Conservation (phyloP, 2,888 invertebrate genomes). For the Apodemia mormo region DNA sequence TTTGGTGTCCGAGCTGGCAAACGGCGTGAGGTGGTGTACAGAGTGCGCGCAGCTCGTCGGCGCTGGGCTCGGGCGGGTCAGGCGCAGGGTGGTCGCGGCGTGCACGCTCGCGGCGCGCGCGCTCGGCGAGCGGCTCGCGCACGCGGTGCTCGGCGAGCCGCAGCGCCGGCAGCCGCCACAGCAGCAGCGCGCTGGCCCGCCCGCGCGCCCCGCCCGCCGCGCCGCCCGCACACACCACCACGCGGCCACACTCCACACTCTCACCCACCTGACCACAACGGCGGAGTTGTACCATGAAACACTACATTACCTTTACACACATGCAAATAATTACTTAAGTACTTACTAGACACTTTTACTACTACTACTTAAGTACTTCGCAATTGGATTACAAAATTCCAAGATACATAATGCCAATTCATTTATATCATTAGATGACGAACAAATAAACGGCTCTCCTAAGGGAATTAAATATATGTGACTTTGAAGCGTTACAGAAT, state of each 20-base stretch:
- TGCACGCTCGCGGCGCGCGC: slow-evolving; percentile 36
- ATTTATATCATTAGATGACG: too few relatives aligned
- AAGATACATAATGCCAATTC: too few relatives aligned
- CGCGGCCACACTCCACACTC: slow-evolving; percentile 29
- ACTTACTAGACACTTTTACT: too few relatives aligned
- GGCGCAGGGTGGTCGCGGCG: slow-evolving; percentile 29
- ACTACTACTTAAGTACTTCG: too few relatives aligned
- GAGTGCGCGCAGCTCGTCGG: slow-evolving; percentile 48
- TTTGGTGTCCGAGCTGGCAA: slow-evolving; percentile 37
- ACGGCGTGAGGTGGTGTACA: slow-evolving; percentile 45
- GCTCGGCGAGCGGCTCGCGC: slow-evolving; percentile 36
- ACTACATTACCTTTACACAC: too few relatives aligned
- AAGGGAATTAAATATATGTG: too few relatives aligned
- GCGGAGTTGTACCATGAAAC: too few relatives aligned
- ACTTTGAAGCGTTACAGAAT: too few relatives aligned
- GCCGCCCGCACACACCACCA: slow-evolving; percentile 40
- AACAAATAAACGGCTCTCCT: too few relatives aligned
- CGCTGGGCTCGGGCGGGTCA: slow-evolving; percentile 39
- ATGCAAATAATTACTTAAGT: too few relatives aligned
- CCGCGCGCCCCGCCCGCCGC: slow-evolving; percentile 39
- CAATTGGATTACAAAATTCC: too few relatives aligned
- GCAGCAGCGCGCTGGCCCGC: slow-evolving; percentile 41
- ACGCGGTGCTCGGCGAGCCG: slow-evolving; percentile 39
- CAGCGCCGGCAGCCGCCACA: slow-evolving; percentile 45
- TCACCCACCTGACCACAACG: not conserved